Evolutionary conservation across 2,113 vertebrate genomes (phyloP).

Genomic region (Bambusicola thoracicus): DNA sequence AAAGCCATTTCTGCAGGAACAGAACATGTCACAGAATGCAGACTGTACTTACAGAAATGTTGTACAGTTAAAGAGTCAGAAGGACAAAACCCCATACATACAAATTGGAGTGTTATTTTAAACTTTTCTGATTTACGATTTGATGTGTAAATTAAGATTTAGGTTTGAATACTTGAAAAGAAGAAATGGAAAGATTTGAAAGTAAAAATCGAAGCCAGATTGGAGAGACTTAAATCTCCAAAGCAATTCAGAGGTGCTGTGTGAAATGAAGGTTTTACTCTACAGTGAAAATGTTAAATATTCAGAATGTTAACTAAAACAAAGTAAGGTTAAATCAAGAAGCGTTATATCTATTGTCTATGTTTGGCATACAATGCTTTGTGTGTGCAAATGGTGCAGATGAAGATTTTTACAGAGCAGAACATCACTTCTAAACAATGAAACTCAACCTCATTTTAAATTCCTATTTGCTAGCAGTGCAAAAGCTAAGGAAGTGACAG

Average conservation of each 20-base stretch:
- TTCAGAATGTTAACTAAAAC: not conserved
- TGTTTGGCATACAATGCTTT: not conserved
- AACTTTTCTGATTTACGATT: not conserved
- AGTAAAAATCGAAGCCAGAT: not conserved
- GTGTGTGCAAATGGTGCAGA: constrained; percentile 9
- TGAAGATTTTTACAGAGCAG: not conserved
- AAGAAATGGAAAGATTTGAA: not conserved
- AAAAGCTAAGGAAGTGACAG: not conserved
- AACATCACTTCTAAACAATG: not conserved
- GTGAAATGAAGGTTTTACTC: not conserved
- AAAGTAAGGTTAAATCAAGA: not conserved
- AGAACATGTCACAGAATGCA: not conserved
- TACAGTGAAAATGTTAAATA: not conserved
- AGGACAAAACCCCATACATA: not conserved
- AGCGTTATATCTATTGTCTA: not conserved
- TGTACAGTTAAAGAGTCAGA: not conserved
- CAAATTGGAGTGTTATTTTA: not conserved
- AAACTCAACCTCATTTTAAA: constrained; percentile 11
- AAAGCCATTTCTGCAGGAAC: not conserved
- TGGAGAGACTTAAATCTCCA: not conserved
- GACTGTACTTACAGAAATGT: not conserved
- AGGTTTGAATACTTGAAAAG: not conserved
- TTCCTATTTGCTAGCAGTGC: not conserved
- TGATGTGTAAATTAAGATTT: not conserved
- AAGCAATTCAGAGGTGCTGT: not conserved